Conservation (phyloP, 2,113 vertebrate genomes). For the Labeo catla region DNA sequence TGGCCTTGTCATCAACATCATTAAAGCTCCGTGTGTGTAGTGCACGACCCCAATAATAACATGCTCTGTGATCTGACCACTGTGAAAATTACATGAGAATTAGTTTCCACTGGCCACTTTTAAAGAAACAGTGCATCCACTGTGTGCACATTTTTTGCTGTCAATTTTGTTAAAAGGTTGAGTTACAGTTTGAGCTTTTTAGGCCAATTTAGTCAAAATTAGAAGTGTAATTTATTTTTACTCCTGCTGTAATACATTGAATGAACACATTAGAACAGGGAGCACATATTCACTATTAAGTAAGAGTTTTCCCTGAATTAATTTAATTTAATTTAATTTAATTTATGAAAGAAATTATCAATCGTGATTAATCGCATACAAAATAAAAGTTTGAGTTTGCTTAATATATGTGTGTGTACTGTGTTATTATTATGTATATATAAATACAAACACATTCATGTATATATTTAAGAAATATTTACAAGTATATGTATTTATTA, state of each 20-base stretch:
- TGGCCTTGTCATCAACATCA: slow-evolving; percentile 36
- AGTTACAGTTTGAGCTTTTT: background rate
- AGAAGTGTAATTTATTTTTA: background rate
- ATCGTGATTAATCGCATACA: too few species aligned
- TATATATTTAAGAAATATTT: too few species aligned
- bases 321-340: too few species aligned
- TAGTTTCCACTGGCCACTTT: slow-evolving; percentile 1
- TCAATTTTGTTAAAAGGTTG: slow-evolving; percentile 28
- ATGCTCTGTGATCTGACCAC: slow-evolving; percentile 23
- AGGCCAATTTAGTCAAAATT: background rate
- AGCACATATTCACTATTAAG: too few species aligned
- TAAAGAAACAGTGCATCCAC: background rate
- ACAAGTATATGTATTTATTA: too few species aligned
- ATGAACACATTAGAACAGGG: too few species aligned
- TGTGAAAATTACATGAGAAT: slow-evolving; percentile 25
- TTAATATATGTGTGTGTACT: too few species aligned
- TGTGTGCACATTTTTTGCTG: slow-evolving; percentile 32
- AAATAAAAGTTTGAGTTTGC: too few species aligned
- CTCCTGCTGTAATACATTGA: background rate
- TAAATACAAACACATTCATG: too few species aligned
- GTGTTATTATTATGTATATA: too few species aligned
- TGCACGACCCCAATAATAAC: slow-evolving; percentile 57
- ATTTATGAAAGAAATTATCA: too few species aligned
- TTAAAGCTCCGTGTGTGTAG: slow-evolving; percentile 53
- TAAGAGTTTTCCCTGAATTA: too few species aligned